phyloP scores from a whole-genome alignment of 2,888 invertebrate genomes.

The Pyrgus malvae region DNA sequence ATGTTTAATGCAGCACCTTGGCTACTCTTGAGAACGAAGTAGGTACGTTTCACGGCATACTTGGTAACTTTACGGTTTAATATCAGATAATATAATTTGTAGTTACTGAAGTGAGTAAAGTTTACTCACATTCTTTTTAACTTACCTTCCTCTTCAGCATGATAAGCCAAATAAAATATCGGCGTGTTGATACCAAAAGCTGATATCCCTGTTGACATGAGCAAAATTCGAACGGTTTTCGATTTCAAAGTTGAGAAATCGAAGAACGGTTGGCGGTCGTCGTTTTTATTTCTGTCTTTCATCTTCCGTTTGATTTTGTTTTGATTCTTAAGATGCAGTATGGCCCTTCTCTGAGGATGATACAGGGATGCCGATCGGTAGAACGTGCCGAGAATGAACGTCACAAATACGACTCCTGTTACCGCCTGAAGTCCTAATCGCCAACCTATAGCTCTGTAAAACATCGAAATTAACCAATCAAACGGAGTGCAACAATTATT shows the following conservation, averaged over 20 bases:
- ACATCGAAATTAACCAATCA: neutral
- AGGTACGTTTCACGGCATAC: too few relatives aligned
- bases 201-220: constrained; percentile 89
- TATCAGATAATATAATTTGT: neutral
- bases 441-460: constrained; percentile 89
- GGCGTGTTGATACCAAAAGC: constrained; percentile 94
- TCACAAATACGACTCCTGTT: constrained; percentile 91
- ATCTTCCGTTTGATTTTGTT: constrained; percentile 87
- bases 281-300: constrained; percentile 88
- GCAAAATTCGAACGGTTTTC: constrained; percentile 90
- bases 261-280: constrained; percentile 92
- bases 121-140: neutral
- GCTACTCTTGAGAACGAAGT: too few relatives aligned
- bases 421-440: constrained; percentile 91
- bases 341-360: constrained; percentile 92
- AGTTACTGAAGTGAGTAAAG: too few relatives aligned
- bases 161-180: constrained; percentile 90
- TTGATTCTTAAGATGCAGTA: constrained; percentile 94
- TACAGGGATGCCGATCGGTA: constrained; percentile 94
- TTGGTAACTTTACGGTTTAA: too few relatives aligned
- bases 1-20: too few relatives aligned
- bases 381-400: constrained; percentile 92
- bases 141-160: constrained; percentile 88
- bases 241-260: constrained; percentile 93
- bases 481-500: too few relatives aligned